Percentiles rank a stretch among this genome's conserved stretches.
phyloP scores from a whole-genome alignment of 2,888 invertebrate genomes.

The Lumbricus terrestris region DNA sequence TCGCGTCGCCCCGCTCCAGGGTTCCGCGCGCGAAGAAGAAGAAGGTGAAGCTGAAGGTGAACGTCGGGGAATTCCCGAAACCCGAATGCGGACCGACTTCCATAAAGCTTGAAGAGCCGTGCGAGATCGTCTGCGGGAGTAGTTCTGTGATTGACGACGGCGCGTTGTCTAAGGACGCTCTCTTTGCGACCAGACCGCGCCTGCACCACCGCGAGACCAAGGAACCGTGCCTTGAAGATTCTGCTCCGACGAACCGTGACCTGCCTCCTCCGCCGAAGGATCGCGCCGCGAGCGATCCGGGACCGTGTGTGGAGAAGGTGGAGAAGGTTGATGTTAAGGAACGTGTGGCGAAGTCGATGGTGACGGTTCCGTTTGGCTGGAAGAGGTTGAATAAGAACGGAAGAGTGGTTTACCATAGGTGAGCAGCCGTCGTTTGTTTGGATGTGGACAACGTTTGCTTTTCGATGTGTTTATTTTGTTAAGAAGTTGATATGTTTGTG shows the following conservation, averaged over 20 bases:
- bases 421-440: too few relatives aligned
- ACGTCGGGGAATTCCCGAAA: not conserved
- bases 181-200: not conserved
- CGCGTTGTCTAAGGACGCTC: not conserved
- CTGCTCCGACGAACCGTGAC: not conserved
- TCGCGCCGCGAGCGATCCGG: not conserved
- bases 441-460: not conserved
- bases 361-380: slow-evolving; percentile 75
- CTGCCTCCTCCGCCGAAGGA: not conserved
- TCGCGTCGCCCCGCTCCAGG: not conserved
- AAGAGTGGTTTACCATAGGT: slow-evolving; percentile 77
- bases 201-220: not conserved
- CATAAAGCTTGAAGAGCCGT: not conserved
- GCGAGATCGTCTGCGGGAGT: not conserved
- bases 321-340: not conserved
- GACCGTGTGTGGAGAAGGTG: not conserved
- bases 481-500: too few relatives aligned
- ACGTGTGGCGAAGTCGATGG: slow-evolving; percentile 32
- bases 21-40: not conserved
- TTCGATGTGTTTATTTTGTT: not conserved
- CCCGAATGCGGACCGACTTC: not conserved
- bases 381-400: slow-evolving; percentile 73
- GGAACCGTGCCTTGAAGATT: not conserved
- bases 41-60: not conserved
- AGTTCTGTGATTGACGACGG: not conserved